Percentiles rank a stretch among this genome's conserved stretches.
These are phyloP conservation scores for Octodonta nipae DNA, from an alignment of 2,888 invertebrate genomes.

Conservation along the genomic window DNA sequence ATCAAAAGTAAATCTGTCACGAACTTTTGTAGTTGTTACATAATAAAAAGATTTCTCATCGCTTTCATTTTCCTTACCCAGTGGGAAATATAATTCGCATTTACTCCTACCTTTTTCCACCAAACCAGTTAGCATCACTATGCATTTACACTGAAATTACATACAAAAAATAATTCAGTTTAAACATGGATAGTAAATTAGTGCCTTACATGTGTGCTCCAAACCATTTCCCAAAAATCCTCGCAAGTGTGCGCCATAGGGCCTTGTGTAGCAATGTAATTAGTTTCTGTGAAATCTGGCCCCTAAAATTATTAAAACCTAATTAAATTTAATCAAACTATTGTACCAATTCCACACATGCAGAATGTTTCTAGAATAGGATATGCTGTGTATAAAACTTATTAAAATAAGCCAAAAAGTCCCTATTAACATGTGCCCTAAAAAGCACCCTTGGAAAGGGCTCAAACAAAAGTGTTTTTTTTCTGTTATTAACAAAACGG, in stretches of 20 bases:
- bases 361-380: slow-evolving; percentile 3
- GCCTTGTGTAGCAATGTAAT: slow-evolving; percentile 87
- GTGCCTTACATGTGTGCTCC: slow-evolving; percentile 30
- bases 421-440: too few relatives aligned
- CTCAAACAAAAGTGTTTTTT: too few relatives aligned
- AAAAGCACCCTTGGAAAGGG: too few relatives aligned
- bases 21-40: slow-evolving; percentile 28
- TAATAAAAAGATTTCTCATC: slow-evolving; percentile 26
- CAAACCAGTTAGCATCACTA: slow-evolving; percentile 85
- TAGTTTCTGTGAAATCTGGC: slow-evolving; percentile 72
- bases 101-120: slow-evolving; percentile 73
- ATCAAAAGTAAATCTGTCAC: slow-evolving; percentile 33
- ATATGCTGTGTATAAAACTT: too few relatives aligned
- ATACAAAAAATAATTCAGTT: slow-evolving; percentile 1
- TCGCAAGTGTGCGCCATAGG: slow-evolving; percentile 77
- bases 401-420: too few relatives aligned
- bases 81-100: slow-evolving; percentile 80
- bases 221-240: slow-evolving; percentile 85
- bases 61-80: slow-evolving; percentile 26
- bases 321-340: background rate
- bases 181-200: slow-evolving; percentile 5
- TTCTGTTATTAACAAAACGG: too few relatives aligned
- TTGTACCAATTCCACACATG: background rate
- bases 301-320: slow-evolving; percentile 46
- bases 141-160: slow-evolving; percentile 34